Evolutionary conservation across 2,888 invertebrate genomes (phyloP), one percentile per base, ranked within the genome.

Genomic region (Choreutis nemorana): DNA sequence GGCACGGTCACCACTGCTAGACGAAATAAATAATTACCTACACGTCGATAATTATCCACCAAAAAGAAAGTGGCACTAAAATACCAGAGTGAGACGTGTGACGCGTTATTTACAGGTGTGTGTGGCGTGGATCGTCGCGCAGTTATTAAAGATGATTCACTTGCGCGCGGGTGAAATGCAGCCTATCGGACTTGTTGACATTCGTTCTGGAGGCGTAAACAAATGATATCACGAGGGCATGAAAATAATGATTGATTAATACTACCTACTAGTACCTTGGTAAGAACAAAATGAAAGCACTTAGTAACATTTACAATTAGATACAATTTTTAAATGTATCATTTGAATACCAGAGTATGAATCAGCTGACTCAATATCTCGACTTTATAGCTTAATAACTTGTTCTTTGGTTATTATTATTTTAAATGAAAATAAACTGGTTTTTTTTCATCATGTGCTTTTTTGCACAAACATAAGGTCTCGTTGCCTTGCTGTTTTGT

Each of bases 71-170:
- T 53, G 42, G 41, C 39, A 33, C 44, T 35, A 42, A 37, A 42
- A 42, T 33, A 26, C 14, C 40, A 29, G 44, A 43, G 59, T 45
- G 56, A 55, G 60, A 40, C 43, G 45, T 45, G 65, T 61, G 20
- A 21, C 16, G 4, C 6, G 4, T 5, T 10, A 10, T 16, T n/a
- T 12, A 16, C 8, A 13, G 30, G 64, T 64, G 65, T 57, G 61
- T 56, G 66, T 70, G 66, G 71, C 66, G 68, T 70, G 68, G 68
- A 70, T 64, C 67, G 72, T 70, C 73, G 73, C 73, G 68, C 73
- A 73, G 70, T 73, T 75, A 72, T 67, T 78, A 75, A 28, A 75
- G 75, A 73, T 78, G 77, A 78, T 71, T 78, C 77, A 78, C 66
- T 73, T 73, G 71, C 58, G 73, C 66, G 65, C 75, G 68, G 70